Conservation (phyloP, 2,113 vertebrate genomes). For the Caretta caretta region DNA sequence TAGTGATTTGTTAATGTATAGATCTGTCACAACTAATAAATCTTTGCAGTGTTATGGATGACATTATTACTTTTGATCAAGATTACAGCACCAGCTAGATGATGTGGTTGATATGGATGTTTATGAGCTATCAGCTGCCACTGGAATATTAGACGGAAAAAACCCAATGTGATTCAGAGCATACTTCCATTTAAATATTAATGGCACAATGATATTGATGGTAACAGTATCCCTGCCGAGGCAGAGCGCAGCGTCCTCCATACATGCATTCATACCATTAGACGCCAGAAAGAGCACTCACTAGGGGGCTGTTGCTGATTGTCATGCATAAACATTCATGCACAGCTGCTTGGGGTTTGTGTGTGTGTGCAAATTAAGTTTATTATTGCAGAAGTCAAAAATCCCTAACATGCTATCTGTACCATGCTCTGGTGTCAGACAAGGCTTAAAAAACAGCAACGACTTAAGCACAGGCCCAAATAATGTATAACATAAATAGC, state of each 20-base stretch:
- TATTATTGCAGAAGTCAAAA: neutral
- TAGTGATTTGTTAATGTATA: conserved; percentile 70
- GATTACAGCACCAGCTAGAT: conserved; percentile 57
- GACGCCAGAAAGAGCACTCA: conserved; percentile 22
- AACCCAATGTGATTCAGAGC: conserved; percentile 45
- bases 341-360: neutral
- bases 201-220: conserved; percentile 49
- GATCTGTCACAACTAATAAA: conserved; percentile 73
- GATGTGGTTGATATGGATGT: conserved; percentile 40
- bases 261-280: neutral
- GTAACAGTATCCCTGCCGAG: conserved; percentile 23
- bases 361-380: neutral
- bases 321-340: neutral
- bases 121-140: conserved; percentile 47
- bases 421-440: neutral
- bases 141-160: conserved; percentile 46
- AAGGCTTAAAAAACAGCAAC: neutral
- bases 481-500: conserved; percentile 17
- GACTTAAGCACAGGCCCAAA: neutral
- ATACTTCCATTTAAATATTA: conserved; percentile 69
- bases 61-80: conserved; percentile 76
- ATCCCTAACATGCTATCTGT: neutral
- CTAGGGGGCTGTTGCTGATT: neutral
- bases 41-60: conserved; percentile 73
- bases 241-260: neutral